Evolutionary conservation across 2,888 invertebrate species (phyloP).

Genomic region (Cerastis rubricosa): DNA sequence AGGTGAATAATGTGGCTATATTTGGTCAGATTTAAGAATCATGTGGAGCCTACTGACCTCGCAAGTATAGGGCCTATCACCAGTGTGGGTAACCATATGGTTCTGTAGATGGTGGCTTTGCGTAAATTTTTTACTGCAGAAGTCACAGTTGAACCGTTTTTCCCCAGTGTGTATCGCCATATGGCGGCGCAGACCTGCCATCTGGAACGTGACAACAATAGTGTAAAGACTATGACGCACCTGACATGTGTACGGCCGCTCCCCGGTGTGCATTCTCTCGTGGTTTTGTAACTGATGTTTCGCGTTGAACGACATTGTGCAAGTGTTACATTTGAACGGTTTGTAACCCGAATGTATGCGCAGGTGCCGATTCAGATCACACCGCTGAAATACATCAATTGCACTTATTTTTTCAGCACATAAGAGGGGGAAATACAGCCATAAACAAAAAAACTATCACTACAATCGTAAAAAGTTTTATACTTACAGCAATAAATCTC

Average conservation of each 20-base stretch:
- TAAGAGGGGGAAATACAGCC: constrained; percentile 22
- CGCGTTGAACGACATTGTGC: constrained; percentile 90
- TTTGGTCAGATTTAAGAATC: constrained; percentile 39
- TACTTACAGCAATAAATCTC: constrained; percentile 88
- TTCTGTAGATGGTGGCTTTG: constrained; percentile 82
- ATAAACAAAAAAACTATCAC: background rate
- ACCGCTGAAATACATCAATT: constrained; percentile 84
- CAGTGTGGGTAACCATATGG: constrained; percentile 81
- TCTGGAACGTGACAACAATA: constrained; percentile 75
- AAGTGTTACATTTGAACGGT: constrained; percentile 87
- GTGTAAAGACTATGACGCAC: constrained; percentile 72
- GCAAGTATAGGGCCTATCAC: constrained; percentile 80
- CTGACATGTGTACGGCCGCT: constrained; percentile 88
- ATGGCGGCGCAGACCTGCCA: constrained; percentile 78
- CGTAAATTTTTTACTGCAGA: constrained; percentile 79
- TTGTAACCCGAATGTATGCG: constrained; percentile 90
- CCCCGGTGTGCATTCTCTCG: constrained; percentile 89
- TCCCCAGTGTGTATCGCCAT: constrained; percentile 81
- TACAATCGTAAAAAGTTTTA: constrained; percentile 6
- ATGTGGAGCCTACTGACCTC: constrained; percentile 77
- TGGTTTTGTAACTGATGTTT: constrained; percentile 90
- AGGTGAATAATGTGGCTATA: background rate
- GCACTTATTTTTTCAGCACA: constrained; percentile 63
- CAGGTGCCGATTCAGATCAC: constrained; percentile 88
- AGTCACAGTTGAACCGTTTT: constrained; percentile 78